Evolutionary conservation across 2,888 invertebrate genomes (phyloP), one percentile per base, ranked within the genome.

Genomic region (Villa cingulata): DNA sequence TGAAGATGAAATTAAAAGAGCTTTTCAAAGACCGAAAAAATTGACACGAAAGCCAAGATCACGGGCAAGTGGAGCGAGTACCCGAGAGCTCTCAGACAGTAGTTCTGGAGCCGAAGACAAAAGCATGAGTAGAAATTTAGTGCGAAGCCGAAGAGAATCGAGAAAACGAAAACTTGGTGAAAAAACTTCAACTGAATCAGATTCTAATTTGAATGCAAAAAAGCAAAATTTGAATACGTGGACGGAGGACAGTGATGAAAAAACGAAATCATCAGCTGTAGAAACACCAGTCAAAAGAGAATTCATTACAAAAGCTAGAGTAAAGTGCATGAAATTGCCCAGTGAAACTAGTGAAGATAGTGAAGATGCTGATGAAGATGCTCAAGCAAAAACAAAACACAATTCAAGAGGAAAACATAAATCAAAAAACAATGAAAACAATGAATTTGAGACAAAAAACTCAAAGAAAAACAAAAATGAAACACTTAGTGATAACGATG

Each of bases 1-100:
- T 32, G 76, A 66, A 38, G 64, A 65, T 53, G 50, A 64, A 10
- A 56, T 55, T 29, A 64, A 61, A 46, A 54, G 62, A 1, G 62
- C 59, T 23, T 55, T 59, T 0, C 62, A 58, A 14, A 57, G 66
- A 20, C 56, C 61, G 10, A 64, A 66, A 46, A 66, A 65, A 47
- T 59, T 51, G 2, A 50, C 53, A 4, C 49, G 55, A 15, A 55
- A 55, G 17, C 52, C 51, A 19, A 43, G 55, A 34, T 54, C 53
- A 16, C 41, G 53, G 37, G 14, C 48, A 17, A 48, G 48, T 29
- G 41, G 43, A 23, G 20, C 48, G 7, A 43, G 45, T 16, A 45
- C 39, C 17, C 45, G 45, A 16, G 43, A 48, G 16, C 9, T 42
- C 9, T 42, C 49, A 16, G 42, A 47, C 4, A 49, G 45, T 10